Evolutionary conservation across 2,797 vertebrate genomes (phyloP).

Genomic region (Gambusia yucatana): DNA sequence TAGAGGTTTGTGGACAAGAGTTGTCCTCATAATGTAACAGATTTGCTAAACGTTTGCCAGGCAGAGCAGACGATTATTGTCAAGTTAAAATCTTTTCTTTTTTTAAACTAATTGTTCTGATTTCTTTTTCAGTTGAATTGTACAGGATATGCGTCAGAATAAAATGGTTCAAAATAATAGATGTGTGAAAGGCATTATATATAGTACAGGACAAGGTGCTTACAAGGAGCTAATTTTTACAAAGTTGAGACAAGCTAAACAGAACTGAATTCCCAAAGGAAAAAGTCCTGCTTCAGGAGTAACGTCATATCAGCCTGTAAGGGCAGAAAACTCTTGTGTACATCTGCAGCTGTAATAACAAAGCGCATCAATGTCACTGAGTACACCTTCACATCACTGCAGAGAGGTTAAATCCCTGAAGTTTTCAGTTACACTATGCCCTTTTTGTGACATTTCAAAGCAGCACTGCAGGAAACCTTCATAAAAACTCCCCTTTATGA

Average conservation of each 20-base stretch:
- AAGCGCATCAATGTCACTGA: conserved; percentile 11
- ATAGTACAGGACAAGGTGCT: conserved; percentile 8
- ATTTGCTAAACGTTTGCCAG: not conserved
- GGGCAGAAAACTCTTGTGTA: conserved; percentile 5
- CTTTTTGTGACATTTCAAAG: conserved; percentile 20
- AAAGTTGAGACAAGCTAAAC: conserved; percentile 1
- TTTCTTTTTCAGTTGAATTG: not conserved
- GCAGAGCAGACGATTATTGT: not conserved
- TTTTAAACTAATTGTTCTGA: not conserved
- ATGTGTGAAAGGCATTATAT: not conserved
- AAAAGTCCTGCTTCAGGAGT: conserved; percentile 10
- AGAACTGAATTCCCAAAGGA: conserved; percentile 2
- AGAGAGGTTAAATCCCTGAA: conserved; percentile 10
- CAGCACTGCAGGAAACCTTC: conserved; percentile 15
- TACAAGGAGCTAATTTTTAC: not conserved
- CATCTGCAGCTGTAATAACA: conserved; percentile 15
- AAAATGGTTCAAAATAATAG: not conserved
- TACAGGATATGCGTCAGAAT: not conserved
- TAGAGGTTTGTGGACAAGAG: not conserved
- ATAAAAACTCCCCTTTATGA: conserved; percentile 2
- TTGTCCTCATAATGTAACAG: not conserved
- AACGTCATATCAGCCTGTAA: conserved; percentile 15
- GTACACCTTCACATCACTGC: conserved; percentile 1
- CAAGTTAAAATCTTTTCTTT: not conserved
- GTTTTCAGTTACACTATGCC: conserved; percentile 6